Evolutionary conservation across 1,140 invertebrate genomes (phyloP).

Genomic region (Philotrypesis tridentata): DNA sequence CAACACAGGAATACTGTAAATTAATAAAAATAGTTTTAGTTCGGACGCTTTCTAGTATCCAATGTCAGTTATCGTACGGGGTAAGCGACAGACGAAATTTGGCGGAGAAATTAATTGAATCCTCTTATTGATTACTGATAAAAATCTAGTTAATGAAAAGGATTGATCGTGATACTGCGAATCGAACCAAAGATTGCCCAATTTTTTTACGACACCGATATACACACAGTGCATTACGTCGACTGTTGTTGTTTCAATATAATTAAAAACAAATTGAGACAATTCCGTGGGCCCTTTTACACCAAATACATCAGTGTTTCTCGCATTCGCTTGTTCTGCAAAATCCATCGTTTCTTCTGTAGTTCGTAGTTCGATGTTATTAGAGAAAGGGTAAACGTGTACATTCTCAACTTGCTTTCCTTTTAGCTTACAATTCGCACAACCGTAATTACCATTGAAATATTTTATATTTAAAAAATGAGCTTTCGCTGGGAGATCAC

Average conservation of each 20-base stretch:
- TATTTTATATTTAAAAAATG: conserved; percentile 46
- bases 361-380: conserved; percentile 30
- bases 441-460: too few relatives aligned
- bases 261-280: not conserved
- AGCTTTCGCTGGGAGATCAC: conserved; percentile 49
- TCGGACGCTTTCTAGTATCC: conserved; percentile 12
- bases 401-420: not conserved
- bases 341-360: conserved; percentile 34
- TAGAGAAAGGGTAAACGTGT: conserved; percentile 3
- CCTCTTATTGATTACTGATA: not conserved
- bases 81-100: not conserved
- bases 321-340: conserved; percentile 1
- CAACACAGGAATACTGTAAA: conserved; percentile 47
- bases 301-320: not conserved
- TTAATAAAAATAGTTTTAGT: conserved; percentile 47
- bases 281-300: conserved; percentile 20
- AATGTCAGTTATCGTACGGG: not conserved
- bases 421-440: conserved; percentile 19
- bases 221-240: conserved; percentile 24
- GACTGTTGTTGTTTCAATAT: not conserved
- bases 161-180: not conserved
- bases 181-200: not conserved
- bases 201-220: not conserved
- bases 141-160: not conserved
- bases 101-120: not conserved